Evolutionary conservation across 2,797 vertebrate genomes (phyloP).

Genomic region (Ataeniobius toweri): DNA sequence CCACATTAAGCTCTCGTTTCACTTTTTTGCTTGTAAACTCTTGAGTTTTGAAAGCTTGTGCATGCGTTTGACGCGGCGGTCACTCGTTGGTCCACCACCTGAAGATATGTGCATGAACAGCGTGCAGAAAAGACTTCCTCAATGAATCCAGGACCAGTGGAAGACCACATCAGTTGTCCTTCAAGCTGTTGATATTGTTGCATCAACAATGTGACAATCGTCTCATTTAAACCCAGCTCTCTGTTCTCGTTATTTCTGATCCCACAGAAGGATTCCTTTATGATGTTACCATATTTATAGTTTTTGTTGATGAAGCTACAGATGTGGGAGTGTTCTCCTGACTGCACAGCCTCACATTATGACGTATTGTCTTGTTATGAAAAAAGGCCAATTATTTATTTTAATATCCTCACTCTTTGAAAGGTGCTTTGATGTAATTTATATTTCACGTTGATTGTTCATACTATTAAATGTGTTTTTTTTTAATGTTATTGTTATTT

Average conservation of each 20-base stretch:
- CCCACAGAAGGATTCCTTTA: slow-evolving; percentile 19
- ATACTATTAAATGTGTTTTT: slow-evolving; percentile 65
- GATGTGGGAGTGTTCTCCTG: slow-evolving; percentile 46
- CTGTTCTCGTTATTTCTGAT: slow-evolving; percentile 28
- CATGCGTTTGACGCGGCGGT: slow-evolving; percentile 34
- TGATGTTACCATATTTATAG: slow-evolving; percentile 12
- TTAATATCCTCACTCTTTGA: slow-evolving; percentile 81
- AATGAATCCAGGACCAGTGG: slow-evolving; percentile 13
- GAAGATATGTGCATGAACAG: slow-evolving; percentile 50
- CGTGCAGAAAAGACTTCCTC: slow-evolving; percentile 40
- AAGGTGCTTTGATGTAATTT: slow-evolving; percentile 87
- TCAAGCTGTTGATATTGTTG: slow-evolving; percentile 12
- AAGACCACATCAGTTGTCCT: slow-evolving; percentile 29
- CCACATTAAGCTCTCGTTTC: slow-evolving; percentile 51
- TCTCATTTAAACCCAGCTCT: slow-evolving; percentile 15
- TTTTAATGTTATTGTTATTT: slow-evolving; percentile 72
- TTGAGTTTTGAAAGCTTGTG: not conserved
- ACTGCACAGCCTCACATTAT: slow-evolving; percentile 61
- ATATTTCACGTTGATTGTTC: slow-evolving; percentile 80
- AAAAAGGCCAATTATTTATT: slow-evolving; percentile 83
- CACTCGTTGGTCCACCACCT: slow-evolving; percentile 32
- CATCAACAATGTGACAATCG: slow-evolving; percentile 63
- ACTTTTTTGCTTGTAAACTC: slow-evolving; percentile 10
- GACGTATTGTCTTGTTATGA: slow-evolving; percentile 65
- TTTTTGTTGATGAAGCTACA: slow-evolving; percentile 39